Evolutionary conservation across 2,797 vertebrate genomes (phyloP).

Genomic region (Sebastes oblongus): DNA sequence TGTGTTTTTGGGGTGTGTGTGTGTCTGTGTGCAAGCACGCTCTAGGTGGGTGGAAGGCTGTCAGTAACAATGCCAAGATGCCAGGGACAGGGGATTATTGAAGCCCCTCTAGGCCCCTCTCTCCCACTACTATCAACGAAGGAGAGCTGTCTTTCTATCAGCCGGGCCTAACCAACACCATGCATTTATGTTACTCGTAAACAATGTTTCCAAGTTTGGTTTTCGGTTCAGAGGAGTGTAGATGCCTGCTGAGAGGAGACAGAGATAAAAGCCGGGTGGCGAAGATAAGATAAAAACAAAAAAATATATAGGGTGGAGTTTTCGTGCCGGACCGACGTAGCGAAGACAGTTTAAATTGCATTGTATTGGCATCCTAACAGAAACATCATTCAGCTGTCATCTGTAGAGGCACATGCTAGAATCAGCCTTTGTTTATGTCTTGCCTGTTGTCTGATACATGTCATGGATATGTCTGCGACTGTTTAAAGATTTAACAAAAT

Average conservation of each 20-base stretch:
- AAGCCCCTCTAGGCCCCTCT: slow-evolving; percentile 62
- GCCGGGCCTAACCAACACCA: slow-evolving; percentile 62
- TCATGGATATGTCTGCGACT: slow-evolving; percentile 32
- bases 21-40: slow-evolving; percentile 27
- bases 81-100: slow-evolving; percentile 75
- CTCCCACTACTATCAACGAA: slow-evolving; percentile 66
- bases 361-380: slow-evolving; percentile 35
- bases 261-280: slow-evolving; percentile 47
- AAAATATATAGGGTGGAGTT: slow-evolving; percentile 22
- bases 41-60: slow-evolving; percentile 74
- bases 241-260: slow-evolving; percentile 55
- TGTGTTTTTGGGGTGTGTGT: slow-evolving; percentile 13
- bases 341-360: slow-evolving; percentile 34
- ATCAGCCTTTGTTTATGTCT: slow-evolving; percentile 44
- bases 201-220: slow-evolving; percentile 64
- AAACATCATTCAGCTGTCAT: slow-evolving; percentile 57
- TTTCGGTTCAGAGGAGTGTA: slow-evolving; percentile 61
- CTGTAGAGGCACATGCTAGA: slow-evolving; percentile 13
- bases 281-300: slow-evolving; percentile 39
- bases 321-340: slow-evolving; percentile 12
- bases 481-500: slow-evolving; percentile 50
- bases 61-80: slow-evolving; percentile 78
- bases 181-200: slow-evolving; percentile 78
- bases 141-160: slow-evolving; percentile 75
- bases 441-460: slow-evolving; percentile 24